Evolutionary conservation across 2,888 invertebrate genomes (phyloP).

Genomic region (Synanthedon myopaeformis): DNA sequence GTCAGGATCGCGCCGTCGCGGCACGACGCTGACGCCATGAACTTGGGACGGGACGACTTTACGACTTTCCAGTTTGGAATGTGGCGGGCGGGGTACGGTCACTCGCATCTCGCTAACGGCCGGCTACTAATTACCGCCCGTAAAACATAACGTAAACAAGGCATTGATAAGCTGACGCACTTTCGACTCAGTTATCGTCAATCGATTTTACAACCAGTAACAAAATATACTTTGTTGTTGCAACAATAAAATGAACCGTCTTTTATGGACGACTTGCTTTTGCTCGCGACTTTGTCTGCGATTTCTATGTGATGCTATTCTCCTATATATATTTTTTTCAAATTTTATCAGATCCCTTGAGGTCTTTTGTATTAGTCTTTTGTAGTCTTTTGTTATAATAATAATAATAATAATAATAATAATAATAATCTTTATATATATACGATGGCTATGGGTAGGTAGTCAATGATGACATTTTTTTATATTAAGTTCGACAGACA

Average conservation of each 20-base stretch:
- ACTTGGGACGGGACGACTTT: slow-evolving; percentile 32
- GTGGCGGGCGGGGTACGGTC: background rate
- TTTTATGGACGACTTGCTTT: background rate
- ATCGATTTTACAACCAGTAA: background rate
- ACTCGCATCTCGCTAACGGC: slow-evolving; percentile 12
- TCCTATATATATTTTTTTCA: too few species aligned
- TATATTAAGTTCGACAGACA: too few species aligned
- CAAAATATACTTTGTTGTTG: background rate
- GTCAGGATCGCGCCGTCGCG: slow-evolving; percentile 38
- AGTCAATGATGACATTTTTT: too few species aligned
- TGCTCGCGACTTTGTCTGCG: too few species aligned
- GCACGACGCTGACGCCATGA: slow-evolving; percentile 36
- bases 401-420: too few species aligned
- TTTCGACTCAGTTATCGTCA: slow-evolving; percentile 5
- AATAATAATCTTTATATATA: too few species aligned
- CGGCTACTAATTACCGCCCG: slow-evolving; percentile 28
- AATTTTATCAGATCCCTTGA: too few species aligned
- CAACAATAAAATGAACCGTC: background rate
- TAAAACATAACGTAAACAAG: slow-evolving; percentile 44
- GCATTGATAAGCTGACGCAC: slow-evolving; percentile 23
- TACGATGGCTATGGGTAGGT: too few species aligned
- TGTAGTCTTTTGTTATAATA: too few species aligned
- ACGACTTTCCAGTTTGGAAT: slow-evolving; percentile 7
- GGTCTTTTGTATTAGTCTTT: too few species aligned
- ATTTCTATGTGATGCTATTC: too few species aligned